Evolutionary conservation across 2,797 vertebrate genomes (phyloP), one percentile per base, ranked within the genome.

Genomic region (Poliocrania exsul): DNA sequence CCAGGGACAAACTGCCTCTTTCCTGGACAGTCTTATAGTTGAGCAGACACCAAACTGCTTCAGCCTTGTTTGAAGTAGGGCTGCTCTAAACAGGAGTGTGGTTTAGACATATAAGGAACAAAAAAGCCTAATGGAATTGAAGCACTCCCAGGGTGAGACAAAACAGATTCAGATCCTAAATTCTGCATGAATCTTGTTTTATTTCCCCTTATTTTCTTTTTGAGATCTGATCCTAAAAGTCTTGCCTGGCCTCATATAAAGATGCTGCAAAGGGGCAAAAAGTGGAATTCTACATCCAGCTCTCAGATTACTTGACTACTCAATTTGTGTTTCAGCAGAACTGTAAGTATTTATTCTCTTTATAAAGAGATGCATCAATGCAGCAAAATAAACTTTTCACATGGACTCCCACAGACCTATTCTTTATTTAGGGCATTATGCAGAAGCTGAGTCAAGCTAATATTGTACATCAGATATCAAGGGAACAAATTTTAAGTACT

Each of bases 1-100:
- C 2, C 13, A 9, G 42, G 69, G 26, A 49, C 19, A 40, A 51
- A 18, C 9, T 8, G 11, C 65, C 49, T 31, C 65, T 42, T 47
- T 46, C 31, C 73, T 25, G 65, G 35, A 9, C 0, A 0, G 9
- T 23, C 49, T 42, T 9, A 0, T 0, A 11, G 13, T 1, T 29
- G 31, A 29, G 44, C 44, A 74, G 61, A 54, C 44, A 51, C 17
- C 61, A 64, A 13, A 33, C 21, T 35, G 29, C 28, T 44, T 44
- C 15, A 29, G 21, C 35, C 38, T 51, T 33, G 20, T 31, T 61
- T n/a, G 5, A 57, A 53, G 47, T 4, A 37, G 50, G 26, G 20
- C 71, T 12, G 4, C 33, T 44, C 53, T 26, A 58, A 81, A 42
- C 7, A 16, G 7, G 28, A 60, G 24, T 9, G 7, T 73, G 49